A percentile compares a stretch with the other conserved stretches of the same genome.
Evolutionary conservation across 2,888 invertebrate species (phyloP).

Genomic region (Nomada lathburiana): DNA sequence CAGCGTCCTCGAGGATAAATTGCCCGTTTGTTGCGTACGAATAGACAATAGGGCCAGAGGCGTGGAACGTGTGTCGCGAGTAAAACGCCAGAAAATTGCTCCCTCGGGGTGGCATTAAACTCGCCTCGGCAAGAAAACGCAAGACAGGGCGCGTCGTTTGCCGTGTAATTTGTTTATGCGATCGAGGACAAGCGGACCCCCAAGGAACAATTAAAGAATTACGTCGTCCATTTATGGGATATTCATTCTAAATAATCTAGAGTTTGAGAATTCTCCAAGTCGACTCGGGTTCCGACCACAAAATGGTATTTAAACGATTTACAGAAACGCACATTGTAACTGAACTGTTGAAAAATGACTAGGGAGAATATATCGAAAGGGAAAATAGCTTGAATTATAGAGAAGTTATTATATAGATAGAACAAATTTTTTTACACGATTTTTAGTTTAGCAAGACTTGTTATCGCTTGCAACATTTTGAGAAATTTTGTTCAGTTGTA

Average conservation of each 20-base stretch:
- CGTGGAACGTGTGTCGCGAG: constrained; percentile 65
- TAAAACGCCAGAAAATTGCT: constrained; percentile 70
- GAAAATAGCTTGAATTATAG: too few species aligned
- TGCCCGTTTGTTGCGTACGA: constrained; percentile 44
- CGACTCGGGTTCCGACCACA: not conserved
- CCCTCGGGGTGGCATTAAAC: constrained; percentile 64
- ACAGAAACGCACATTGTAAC: not conserved
- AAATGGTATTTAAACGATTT: not conserved
- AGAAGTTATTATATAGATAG: too few species aligned
- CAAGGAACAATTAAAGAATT: constrained; percentile 56
- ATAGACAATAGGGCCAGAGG: constrained; percentile 62
- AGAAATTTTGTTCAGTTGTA: not conserved
- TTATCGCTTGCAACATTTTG: not conserved
- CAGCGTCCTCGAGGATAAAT: constrained; percentile 58
- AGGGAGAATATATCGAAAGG: too few species aligned
- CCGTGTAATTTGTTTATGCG: constrained; percentile 70
- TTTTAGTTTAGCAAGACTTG: too few species aligned
- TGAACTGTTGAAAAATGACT: not conserved
- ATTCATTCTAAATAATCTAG: constrained; percentile 17
- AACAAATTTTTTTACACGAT: too few species aligned
- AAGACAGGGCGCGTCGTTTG: constrained; percentile 43
- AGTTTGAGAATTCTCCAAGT: not conserved
- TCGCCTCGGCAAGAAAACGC: constrained; percentile 25
- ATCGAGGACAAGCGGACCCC: constrained; percentile 57
- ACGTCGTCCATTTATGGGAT: constrained; percentile 29